Evolutionary conservation across 92 coral and sea anemone genomes (phyloP), one percentile per base, ranked within the genome.

Genomic region (Paramuricea clavata): DNA sequence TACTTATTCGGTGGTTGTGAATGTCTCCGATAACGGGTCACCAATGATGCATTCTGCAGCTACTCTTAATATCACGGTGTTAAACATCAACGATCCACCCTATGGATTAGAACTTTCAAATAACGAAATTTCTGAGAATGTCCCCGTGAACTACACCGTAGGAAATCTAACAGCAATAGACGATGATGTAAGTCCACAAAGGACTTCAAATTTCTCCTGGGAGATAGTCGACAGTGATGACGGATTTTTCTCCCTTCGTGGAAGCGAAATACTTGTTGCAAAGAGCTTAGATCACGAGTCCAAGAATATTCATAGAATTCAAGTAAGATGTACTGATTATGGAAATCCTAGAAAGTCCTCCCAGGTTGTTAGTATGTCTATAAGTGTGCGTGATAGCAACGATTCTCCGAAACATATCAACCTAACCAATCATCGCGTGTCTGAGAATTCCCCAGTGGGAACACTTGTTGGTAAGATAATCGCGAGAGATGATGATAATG

Each of bases 41-140:
- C 98, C 98, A 2, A 91, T 82, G 23, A 92, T 94, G 98, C 89
- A 95, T 92, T 60, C 76, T 1, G 92, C 91, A 3, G 82, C 89
- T 70, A 52, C 81, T 4, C 91, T 95, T 49, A 74, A 62, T 7
- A 76, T 95, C 12, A 77, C 86, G 39, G 65, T 95, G 10, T 54
- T 81, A 32, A 78, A 95, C 76, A 90, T 95, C 25, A 95, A 95
- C 77, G 98, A 95, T 69, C 98, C 98, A 17, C 98, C 98, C 35
- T 82, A 92, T 41, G 86, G 87, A 27, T 56, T 95, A n/a, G 78
- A 79, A 13, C 82, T 95, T 69, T 91, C 98, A 2, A 88, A 87
- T 50, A 42, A 88, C 32, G 79, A 74, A 2, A 88, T 95, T 15
- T 74, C 67, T 30, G 98, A 95, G 86, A 94, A 93, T 35, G 95